Conservation (phyloP, 35 echinoderm and acorn worm species). For the Heliocidaris erythrogramma region DNA sequence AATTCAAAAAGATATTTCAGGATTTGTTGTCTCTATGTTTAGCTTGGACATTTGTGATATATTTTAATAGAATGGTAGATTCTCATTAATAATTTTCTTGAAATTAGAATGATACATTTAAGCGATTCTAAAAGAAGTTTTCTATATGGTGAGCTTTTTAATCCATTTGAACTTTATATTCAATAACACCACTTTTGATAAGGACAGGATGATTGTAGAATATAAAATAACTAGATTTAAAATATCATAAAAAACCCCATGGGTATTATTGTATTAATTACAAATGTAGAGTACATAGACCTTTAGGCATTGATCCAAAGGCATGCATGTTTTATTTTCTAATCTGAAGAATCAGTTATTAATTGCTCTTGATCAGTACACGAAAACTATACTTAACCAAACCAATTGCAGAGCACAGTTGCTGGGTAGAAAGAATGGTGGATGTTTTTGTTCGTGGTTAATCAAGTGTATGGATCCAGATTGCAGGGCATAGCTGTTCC, state of each 20-base stretch:
- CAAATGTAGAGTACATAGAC: too few species aligned
- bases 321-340: background rate
- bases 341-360: background rate
- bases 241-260: too few species aligned
- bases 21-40: background rate
- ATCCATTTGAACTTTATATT: too few species aligned
- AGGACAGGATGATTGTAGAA: too few species aligned
- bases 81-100: too few species aligned
- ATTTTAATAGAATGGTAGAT: background rate
- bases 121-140: too few species aligned
- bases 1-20: background rate
- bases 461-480: background rate
- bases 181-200: too few species aligned
- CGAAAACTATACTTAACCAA: background rate
- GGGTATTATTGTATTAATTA: too few species aligned
- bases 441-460: background rate
- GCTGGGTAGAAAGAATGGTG: background rate
- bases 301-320: too few species aligned
- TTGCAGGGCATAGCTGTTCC: background rate
- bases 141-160: too few species aligned
- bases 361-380: background rate
- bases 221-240: too few species aligned
- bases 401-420: background rate
- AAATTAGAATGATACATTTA: too few species aligned
- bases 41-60: background rate